A percentile compares a stretch with the other conserved stretches of the same genome.
Evolutionary conservation across 1,140 invertebrate species (phyloP).

Genomic region (Formica selysi): DNA sequence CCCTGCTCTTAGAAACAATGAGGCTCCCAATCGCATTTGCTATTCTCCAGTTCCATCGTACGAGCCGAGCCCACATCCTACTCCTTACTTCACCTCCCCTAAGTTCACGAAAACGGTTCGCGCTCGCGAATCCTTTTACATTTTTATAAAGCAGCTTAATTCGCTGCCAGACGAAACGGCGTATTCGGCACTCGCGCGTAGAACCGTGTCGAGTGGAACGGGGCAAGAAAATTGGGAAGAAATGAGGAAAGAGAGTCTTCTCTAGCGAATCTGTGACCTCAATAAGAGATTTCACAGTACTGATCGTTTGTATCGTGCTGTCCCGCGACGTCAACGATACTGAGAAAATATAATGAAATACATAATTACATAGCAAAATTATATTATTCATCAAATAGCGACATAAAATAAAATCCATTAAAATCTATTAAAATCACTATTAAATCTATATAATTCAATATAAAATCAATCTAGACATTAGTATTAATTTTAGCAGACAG

Average conservation of each 20-base stretch:
- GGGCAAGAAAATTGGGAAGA: constrained; percentile 67
- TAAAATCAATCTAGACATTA: too few relatives aligned
- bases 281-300: constrained; percentile 32
- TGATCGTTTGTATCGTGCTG: not conserved
- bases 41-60: constrained; percentile 73
- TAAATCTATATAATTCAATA: not conserved
- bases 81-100: constrained; percentile 26
- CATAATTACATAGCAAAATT: constrained; percentile 6
- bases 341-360: not conserved
- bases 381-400: not conserved
- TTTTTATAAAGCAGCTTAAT: constrained; percentile 83
- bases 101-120: constrained; percentile 71
- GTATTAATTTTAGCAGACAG: too few relatives aligned
- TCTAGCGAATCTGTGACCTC: constrained; percentile 29
- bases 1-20: constrained; percentile 77
- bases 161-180: constrained; percentile 70
- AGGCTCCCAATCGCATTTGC: constrained; percentile 82
- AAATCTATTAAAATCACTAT: too few relatives aligned
- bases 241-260: constrained; percentile 31
- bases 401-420: not conserved
- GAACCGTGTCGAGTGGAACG: constrained; percentile 44
- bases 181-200: constrained; percentile 44
- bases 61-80: constrained; percentile 45
- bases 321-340: not conserved
- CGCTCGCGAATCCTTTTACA: constrained; percentile 78